Evolutionary conservation across 92 coral and sea anemone species (phyloP).

Genomic region (Porites rus): DNA sequence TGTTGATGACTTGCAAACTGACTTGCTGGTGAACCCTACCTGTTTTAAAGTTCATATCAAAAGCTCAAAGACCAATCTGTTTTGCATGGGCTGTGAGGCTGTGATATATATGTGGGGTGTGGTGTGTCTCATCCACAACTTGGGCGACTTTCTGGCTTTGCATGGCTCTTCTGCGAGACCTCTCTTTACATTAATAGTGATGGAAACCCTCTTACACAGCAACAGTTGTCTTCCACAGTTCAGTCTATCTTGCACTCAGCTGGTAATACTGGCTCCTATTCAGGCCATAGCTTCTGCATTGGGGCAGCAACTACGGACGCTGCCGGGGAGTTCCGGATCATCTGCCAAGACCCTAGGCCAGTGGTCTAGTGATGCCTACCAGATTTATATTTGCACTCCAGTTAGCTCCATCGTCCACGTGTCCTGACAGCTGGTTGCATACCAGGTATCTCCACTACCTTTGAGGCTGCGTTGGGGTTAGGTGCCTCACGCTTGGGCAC

Average conservation of each 20-base stretch:
- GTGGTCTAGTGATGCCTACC: constrained; percentile 35
- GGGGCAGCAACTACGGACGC: constrained; percentile 74
- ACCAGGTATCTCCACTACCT: constrained; percentile 1
- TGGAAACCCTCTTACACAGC: constrained; percentile 59
- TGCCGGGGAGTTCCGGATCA: constrained; percentile 41
- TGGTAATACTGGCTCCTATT: constrained; percentile 49
- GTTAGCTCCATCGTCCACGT: not conserved
- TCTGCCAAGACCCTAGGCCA: constrained; percentile 1
- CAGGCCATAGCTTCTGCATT: constrained; percentile 69
- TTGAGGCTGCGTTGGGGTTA: not conserved
- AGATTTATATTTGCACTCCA: constrained; percentile 12
- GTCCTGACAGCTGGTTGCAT: not conserved
- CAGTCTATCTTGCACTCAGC: constrained; percentile 39
- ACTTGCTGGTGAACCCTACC: too few relatives aligned
- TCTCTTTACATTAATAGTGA: constrained; percentile 44
- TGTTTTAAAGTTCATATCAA: not conserved
- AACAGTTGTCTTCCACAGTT: constrained; percentile 36
- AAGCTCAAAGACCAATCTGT: not conserved
- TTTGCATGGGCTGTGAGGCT: not conserved
- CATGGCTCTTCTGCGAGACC: constrained; percentile 1
- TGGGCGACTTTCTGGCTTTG: not conserved
- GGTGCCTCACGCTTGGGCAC: constrained; percentile 27
- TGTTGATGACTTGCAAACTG: too few relatives aligned
- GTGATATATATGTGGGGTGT: not conserved
- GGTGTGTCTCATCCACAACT: not conserved